Evolutionary conservation across 2,888 invertebrate species (phyloP).

Genomic region (Amiota minor): DNA sequence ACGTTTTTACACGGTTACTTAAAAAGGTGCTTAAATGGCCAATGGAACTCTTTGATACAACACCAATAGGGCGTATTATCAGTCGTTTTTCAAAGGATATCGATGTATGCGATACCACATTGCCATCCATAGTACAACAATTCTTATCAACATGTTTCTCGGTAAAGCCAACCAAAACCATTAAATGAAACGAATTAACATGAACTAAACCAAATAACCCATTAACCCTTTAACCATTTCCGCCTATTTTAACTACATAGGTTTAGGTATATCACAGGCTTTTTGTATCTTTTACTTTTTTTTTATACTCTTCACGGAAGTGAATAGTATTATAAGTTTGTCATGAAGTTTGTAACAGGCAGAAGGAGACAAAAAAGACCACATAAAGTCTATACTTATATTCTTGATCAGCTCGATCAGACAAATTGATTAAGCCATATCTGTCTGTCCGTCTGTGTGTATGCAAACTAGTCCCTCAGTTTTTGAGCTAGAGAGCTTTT

Average conservation of each 20-base stretch:
- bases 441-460: no score
- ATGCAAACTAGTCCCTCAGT: no score
- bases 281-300: conserved; percentile 16
- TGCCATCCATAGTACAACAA: conserved; percentile 73
- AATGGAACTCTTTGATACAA: conserved; percentile 85
- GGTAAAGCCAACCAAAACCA: conserved; percentile 69
- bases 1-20: conserved; percentile 78
- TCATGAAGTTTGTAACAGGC: no score
- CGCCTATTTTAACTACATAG: not conserved
- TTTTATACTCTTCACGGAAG: no score
- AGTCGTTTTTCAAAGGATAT: conserved; percentile 80
- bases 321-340: no score
- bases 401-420: no score
- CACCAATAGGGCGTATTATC: conserved; percentile 83
- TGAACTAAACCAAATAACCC: no score
- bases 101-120: conserved; percentile 76
- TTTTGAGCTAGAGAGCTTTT: no score
- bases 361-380: no score
- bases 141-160: conserved; percentile 73
- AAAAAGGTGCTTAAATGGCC: conserved; percentile 79
- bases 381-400: no score
- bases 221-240: no score
- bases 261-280: not conserved
- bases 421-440: no score
- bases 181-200: not conserved